A percentile compares a stretch with the other conserved stretches of the same genome.
Evolutionary conservation across 2,888 invertebrate genomes (phyloP).

Genomic region (Drosophila mettleri): DNA sequence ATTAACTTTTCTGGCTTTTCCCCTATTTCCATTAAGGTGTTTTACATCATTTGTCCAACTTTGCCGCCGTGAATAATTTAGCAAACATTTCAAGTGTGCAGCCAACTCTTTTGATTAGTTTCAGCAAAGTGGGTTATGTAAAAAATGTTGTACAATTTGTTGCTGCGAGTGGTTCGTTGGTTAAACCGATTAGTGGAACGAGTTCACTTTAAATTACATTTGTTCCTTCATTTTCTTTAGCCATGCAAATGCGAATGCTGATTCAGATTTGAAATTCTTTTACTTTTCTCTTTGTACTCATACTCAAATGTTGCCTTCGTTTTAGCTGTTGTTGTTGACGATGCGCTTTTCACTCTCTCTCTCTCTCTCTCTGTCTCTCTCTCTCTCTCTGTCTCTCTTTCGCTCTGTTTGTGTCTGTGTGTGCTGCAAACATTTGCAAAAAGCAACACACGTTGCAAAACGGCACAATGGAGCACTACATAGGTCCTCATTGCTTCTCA

Average conservation of each 20-base stretch:
- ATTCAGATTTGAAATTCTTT: slow-evolving; percentile 37
- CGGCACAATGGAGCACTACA: slow-evolving; percentile 65
- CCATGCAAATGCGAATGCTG: slow-evolving; percentile 47
- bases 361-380: slow-evolving; percentile 26
- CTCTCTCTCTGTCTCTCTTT: slow-evolving; percentile 20
- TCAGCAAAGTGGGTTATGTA: slow-evolving; percentile 22
- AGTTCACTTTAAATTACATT: slow-evolving; percentile 40
- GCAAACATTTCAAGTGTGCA: slow-evolving; percentile 2
- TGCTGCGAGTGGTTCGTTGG: slow-evolving; percentile 15
- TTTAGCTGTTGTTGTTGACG: slow-evolving; percentile 32
- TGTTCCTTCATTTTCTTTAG: slow-evolving; percentile 3
- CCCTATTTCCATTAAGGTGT: slow-evolving; percentile 14
- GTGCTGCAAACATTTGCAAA: slow-evolving; percentile 72
- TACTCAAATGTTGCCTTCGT: slow-evolving; percentile 58
- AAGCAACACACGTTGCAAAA: slow-evolving; percentile 79
- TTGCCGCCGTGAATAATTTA: slow-evolving; percentile 31
- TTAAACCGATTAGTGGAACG: slow-evolving; percentile 40
- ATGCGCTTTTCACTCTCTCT: slow-evolving; percentile 40
- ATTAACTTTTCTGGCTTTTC: slow-evolving; percentile 24
- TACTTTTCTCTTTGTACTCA: slow-evolving; percentile 36
- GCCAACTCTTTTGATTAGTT: slow-evolving; percentile 23
- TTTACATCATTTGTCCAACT: slow-evolving; percentile 31
- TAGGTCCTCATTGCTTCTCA: slow-evolving; percentile 49
- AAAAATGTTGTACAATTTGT: slow-evolving; percentile 37
- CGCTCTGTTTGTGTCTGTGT: slow-evolving; percentile 42